These are phyloP conservation scores for Dunckerocampus dactyliophorus DNA, from an alignment of 2,113 vertebrate species.

Conservation along the genomic window DNA sequence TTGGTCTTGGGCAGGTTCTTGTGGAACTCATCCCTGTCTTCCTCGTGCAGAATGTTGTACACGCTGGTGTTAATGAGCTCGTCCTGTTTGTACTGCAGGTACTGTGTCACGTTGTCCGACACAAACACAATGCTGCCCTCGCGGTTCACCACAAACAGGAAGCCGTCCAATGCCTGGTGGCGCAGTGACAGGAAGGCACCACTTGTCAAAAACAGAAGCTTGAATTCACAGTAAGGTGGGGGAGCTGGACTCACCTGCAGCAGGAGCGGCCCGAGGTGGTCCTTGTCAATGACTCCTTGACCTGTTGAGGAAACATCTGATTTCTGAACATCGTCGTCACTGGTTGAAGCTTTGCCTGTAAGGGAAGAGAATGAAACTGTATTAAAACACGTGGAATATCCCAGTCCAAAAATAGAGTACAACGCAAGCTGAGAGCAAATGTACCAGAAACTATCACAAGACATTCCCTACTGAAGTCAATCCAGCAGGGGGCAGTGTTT, in stretches of 20 bases:
- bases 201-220: neutral
- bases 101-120: conserved; percentile 95
- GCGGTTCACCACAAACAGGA: conserved; percentile 94
- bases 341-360: conserved; percentile 84
- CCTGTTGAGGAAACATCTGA: conserved; percentile 96
- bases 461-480: conserved; percentile 24
- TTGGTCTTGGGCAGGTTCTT: conserved; percentile 91
- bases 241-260: conserved; percentile 76
- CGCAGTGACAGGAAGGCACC: conserved; percentile 19
- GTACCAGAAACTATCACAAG: conserved; percentile 36
- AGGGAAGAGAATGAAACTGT: neutral
- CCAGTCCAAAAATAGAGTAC: conserved; percentile 20
- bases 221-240: neutral
- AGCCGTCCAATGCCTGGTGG: conserved; percentile 87
- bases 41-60: conserved; percentile 90
- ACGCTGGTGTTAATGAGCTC: conserved; percentile 93
- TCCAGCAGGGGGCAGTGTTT: conserved; percentile 70
- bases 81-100: conserved; percentile 93
- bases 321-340: conserved; percentile 92
- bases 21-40: conserved; percentile 90
- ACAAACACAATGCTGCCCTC: conserved; percentile 95
- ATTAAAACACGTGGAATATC: conserved; percentile 11
- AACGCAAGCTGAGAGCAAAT: conserved; percentile 23
- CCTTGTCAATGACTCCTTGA: conserved; percentile 94
- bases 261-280: conserved; percentile 89